Conservation (phyloP, 2,113 vertebrate species). For the Saccopteryx leptura region DNA sequence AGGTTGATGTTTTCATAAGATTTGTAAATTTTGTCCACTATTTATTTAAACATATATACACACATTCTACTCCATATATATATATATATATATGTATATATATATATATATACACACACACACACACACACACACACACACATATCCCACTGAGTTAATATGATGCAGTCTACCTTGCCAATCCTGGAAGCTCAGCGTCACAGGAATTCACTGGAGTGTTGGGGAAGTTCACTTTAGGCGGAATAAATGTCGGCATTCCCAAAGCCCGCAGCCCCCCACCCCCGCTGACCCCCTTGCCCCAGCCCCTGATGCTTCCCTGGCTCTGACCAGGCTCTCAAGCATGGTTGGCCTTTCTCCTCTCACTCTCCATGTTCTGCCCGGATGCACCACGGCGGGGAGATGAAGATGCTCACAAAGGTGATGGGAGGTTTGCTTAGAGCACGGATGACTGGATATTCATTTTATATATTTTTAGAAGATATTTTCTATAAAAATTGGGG, state of each 20-base stretch:
- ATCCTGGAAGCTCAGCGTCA: not conserved
- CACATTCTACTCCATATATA: not conserved
- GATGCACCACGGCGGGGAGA: rapidly evolving
- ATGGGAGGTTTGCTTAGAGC: not conserved
- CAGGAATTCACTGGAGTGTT: not conserved
- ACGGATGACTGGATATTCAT: not conserved
- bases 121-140: too few species aligned
- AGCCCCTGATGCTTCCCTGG: rapidly evolving
- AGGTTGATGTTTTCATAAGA: not conserved
- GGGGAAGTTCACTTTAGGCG: not conserved
- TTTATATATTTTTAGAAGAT: not conserved
- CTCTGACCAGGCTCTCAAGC: rapidly evolving
- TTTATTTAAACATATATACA: too few species aligned
- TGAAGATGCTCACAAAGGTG: too few species aligned
- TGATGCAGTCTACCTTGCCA: not conserved
- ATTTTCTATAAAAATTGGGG: not conserved
- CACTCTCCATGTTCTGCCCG: rapidly evolving
- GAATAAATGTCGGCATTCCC: not conserved
- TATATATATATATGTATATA: too few species aligned
- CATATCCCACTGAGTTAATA: not conserved
- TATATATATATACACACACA: too few species aligned
- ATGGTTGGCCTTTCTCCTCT: rapidly evolving
- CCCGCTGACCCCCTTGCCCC: rapidly evolving
- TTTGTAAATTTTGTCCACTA: too few species aligned
- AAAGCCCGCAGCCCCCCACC: rapidly evolving